phyloP scores from a whole-genome alignment of 2,113 vertebrate species.

The Tenrec ecaudatus region DNA sequence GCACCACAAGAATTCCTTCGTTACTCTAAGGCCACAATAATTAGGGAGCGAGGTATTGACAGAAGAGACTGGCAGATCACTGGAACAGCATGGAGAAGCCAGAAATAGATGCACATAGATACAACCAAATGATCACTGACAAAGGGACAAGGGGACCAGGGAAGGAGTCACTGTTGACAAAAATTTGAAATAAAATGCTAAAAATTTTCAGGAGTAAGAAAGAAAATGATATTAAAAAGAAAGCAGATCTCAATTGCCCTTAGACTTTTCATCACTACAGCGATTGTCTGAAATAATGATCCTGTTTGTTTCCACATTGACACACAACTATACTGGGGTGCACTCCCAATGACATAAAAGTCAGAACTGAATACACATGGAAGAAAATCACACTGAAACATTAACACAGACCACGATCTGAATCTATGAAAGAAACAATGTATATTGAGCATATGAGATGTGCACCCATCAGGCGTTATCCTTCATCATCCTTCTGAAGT shows the following conservation, averaged over 20 bases:
- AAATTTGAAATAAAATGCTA: not conserved
- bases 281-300: not conserved
- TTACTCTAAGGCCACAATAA: too few species aligned
- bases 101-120: not conserved
- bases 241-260: not conserved
- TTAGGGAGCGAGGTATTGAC: too few species aligned
- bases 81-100: not conserved
- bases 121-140: not conserved
- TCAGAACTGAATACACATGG: not conserved
- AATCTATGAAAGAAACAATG: not conserved
- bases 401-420: not conserved
- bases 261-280: not conserved
- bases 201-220: not conserved
- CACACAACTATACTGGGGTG: not conserved
- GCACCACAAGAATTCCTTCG: too few species aligned
- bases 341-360: constrained; percentile 11
- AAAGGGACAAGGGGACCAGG: not conserved
- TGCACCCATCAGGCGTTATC: not conserved
- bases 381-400: not conserved
- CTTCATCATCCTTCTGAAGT: not conserved
- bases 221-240: not conserved
- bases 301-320: not conserved
- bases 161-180: not conserved
- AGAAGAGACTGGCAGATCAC: not conserved
- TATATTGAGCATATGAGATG: not conserved